Percentiles rank a stretch among this genome's conserved stretches.
Conservation (phyloP, 2,888 invertebrate genomes). For the Melieria omissa region DNA sequence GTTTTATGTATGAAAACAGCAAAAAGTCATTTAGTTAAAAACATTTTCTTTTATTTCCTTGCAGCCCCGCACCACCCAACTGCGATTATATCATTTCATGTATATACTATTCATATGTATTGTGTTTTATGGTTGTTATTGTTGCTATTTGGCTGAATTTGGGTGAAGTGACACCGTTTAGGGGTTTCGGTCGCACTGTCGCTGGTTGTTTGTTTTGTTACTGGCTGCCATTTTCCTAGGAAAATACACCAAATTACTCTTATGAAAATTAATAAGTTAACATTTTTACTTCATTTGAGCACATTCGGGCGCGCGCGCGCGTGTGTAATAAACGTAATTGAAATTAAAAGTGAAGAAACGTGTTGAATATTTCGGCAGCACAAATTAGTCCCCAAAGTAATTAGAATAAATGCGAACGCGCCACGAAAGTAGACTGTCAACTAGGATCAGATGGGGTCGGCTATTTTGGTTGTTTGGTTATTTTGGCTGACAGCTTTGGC, state of each 20-base stretch:
- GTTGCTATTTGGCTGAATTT: not conserved
- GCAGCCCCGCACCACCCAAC: not conserved
- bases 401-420: constrained; percentile 49
- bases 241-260: constrained; percentile 18
- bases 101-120: not conserved
- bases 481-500: no score
- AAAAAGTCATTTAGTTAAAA: constrained; percentile 27
- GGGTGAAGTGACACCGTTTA: not conserved
- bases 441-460: no score
- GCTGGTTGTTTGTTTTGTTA: not conserved
- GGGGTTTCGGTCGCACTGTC: constrained; percentile 6
- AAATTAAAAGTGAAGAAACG: constrained; percentile 62
- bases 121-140: constrained; percentile 1
- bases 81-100: not conserved
- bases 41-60: constrained; percentile 9
- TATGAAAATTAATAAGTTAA: constrained; percentile 26
- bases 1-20: not conserved
- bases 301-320: constrained; percentile 26
- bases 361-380: constrained; percentile 49
- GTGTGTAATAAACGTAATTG: constrained; percentile 58
- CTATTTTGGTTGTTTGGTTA: no score
- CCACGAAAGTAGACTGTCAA: no score
- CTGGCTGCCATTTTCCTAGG: not conserved
- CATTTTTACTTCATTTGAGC: constrained; percentile 53
- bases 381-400: constrained; percentile 61